A percentile compares a stretch with the other conserved stretches of the same genome.
Conservation (phyloP, 1,140 invertebrate species). For the Euura lappo region DNA sequence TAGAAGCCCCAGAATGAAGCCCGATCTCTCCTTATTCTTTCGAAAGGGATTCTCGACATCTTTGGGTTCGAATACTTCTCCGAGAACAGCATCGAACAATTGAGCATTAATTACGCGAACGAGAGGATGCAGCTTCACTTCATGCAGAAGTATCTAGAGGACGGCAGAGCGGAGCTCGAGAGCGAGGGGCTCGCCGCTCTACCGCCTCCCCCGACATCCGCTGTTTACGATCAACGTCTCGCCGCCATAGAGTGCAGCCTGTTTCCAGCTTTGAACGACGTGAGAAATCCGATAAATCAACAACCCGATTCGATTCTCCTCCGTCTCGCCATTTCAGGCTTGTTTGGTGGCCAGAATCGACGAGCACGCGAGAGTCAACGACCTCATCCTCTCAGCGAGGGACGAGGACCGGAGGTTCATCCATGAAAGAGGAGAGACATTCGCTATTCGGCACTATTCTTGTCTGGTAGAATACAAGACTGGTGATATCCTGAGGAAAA, state of each 20-base stretch:
- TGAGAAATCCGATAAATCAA: slow-evolving; percentile 28
- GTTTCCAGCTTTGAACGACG: slow-evolving; percentile 57
- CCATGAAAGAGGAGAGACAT: slow-evolving; percentile 31
- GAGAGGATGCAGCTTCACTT: slow-evolving; percentile 72
- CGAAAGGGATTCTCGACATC: slow-evolving; percentile 65
- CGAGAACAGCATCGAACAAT: slow-evolving; percentile 75
- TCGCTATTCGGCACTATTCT: slow-evolving; percentile 54
- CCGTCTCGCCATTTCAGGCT: slow-evolving; percentile 27
- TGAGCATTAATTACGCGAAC: slow-evolving; percentile 80
- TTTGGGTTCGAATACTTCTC: slow-evolving; percentile 77
- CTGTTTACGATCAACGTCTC: slow-evolving; percentile 64
- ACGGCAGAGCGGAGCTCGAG: slow-evolving; percentile 65
- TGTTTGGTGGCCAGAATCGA: slow-evolving; percentile 35
- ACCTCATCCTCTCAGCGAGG: slow-evolving; percentile 31
- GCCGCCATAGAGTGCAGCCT: slow-evolving; percentile 54
- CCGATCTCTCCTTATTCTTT: background rate
- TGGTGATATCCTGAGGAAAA: slow-evolving; percentile 51
- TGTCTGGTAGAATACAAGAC: slow-evolving; percentile 51
- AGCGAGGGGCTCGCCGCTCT: slow-evolving; percentile 63
- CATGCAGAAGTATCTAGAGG: slow-evolving; percentile 69
- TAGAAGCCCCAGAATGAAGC: no score
- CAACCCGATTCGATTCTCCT: background rate
- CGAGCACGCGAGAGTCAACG: slow-evolving; percentile 31
- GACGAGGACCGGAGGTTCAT: slow-evolving; percentile 15
- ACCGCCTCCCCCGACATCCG: slow-evolving; percentile 29